phyloP scores from a whole-genome alignment of 2,888 invertebrate species.

The Xestia c-nigrum region DNA sequence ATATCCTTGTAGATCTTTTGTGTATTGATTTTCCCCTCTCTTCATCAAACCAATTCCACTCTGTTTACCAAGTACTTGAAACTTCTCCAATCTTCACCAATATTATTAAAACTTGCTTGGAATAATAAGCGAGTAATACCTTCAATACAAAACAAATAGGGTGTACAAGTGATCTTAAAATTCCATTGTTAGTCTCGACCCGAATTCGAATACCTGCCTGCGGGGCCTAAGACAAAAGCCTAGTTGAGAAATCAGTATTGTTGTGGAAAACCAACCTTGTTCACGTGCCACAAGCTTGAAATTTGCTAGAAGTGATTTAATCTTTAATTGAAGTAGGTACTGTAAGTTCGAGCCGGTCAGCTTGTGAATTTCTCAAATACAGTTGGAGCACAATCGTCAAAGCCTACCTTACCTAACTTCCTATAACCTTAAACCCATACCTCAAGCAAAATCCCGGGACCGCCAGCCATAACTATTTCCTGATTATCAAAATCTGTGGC shows the following conservation, averaged over 20 bases:
- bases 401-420: neutral
- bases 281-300: neutral
- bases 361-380: constrained; percentile 28
- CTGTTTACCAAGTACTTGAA: constrained; percentile 10
- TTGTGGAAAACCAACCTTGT: neutral
- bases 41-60: constrained; percentile 7
- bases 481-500: too few relatives aligned
- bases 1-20: neutral
- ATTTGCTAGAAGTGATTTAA: neutral
- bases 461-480: too few relatives aligned
- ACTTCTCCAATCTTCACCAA: constrained; percentile 26
- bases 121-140: constrained; percentile 35
- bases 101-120: constrained; percentile 11
- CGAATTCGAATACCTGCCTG: constrained; percentile 44
- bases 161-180: constrained; percentile 38
- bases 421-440: too few relatives aligned
- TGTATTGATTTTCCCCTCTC: neutral
- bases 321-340: constrained; percentile 51
- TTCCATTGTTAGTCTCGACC: constrained; percentile 25
- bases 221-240: constrained; percentile 45
- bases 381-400: constrained; percentile 7
- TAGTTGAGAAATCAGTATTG: neutral
- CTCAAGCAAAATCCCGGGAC: too few relatives aligned
- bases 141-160: constrained; percentile 22
- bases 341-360: constrained; percentile 36